Conservation (phyloP, 2,888 invertebrate species). For the Copidosoma aretas region DNA sequence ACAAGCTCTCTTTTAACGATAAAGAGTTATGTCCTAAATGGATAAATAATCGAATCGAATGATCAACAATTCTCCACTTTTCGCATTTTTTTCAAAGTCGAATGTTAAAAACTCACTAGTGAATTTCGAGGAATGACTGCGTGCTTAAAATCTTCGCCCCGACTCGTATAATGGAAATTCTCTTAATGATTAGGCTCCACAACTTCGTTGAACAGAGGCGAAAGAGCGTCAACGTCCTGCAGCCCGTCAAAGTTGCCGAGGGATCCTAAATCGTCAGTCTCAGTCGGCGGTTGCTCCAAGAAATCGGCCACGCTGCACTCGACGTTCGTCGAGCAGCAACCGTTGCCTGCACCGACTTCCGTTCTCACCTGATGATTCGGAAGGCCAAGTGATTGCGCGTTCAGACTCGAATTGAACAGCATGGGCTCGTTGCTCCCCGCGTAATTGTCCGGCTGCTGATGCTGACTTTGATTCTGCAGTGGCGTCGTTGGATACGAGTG, state of each 20-base stretch:
- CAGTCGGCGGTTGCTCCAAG: constrained; percentile 54
- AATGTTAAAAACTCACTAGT: constrained; percentile 30
- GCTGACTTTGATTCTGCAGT: constrained; percentile 58
- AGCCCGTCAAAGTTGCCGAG: constrained; percentile 59
- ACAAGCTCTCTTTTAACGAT: constrained; percentile 1
- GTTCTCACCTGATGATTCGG: constrained; percentile 44
- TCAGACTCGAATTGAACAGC: constrained; percentile 58
- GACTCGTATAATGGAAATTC: constrained; percentile 9
- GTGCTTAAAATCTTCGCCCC: constrained; percentile 3
- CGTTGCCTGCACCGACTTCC: constrained; percentile 31
- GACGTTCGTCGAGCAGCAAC: constrained; percentile 44
- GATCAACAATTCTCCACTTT: constrained; percentile 9
- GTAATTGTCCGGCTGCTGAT: constrained; percentile 49
- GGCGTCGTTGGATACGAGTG: constrained; percentile 83
- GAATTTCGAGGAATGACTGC: constrained; percentile 21
- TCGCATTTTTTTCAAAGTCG: constrained; percentile 17
- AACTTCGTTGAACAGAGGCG: constrained; percentile 60
- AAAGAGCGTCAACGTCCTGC: constrained; percentile 58
- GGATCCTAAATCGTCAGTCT: constrained; percentile 55
- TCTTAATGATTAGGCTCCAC: constrained; percentile 58
- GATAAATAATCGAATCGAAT: constrained; percentile 18
- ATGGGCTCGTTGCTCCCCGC: constrained; percentile 58
- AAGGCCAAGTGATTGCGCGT: constrained; percentile 56
- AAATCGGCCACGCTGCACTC: constrained; percentile 58
- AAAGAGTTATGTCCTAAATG: constrained; percentile 1